These are phyloP conservation scores for Solea solea DNA, from an alignment of 2,113 vertebrate species.

Conservation along the genomic window DNA sequence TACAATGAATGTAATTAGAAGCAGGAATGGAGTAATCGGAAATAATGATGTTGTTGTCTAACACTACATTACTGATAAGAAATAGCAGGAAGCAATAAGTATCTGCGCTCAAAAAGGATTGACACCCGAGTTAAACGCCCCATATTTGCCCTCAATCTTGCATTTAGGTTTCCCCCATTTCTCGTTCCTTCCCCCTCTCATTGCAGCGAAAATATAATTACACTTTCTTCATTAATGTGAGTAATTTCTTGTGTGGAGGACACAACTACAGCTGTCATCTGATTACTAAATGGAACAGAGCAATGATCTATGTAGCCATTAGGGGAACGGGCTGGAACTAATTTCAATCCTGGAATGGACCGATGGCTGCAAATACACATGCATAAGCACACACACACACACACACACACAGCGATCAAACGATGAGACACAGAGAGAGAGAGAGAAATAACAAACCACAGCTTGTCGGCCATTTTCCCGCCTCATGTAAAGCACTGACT, in stretches of 20 bases:
- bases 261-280: constrained; percentile 75
- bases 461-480: constrained; percentile 65
- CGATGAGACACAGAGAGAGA: constrained; percentile 20
- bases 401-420: constrained; percentile 47
- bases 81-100: not conserved
- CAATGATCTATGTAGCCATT: constrained; percentile 82
- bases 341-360: constrained; percentile 78
- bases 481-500: constrained; percentile 24
- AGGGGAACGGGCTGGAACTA: constrained; percentile 78
- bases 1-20: no score
- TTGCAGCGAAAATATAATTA: constrained; percentile 75
- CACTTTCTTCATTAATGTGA: constrained; percentile 78
- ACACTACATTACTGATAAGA: not conserved
- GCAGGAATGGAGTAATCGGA: no score
- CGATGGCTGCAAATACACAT: constrained; percentile 16
- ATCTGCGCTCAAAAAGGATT: not conserved
- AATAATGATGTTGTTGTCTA: not conserved
- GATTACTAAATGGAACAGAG: constrained; percentile 81
- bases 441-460: constrained; percentile 50
- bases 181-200: constrained; percentile 1
- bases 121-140: constrained; percentile 5
- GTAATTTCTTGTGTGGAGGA: constrained; percentile 72
- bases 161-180: constrained; percentile 49
- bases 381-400: constrained; percentile 25
- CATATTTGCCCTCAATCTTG: constrained; percentile 43